Evolutionary conservation across 1,140 invertebrate species (phyloP).

Genomic region (Coptotermes formosanus): DNA sequence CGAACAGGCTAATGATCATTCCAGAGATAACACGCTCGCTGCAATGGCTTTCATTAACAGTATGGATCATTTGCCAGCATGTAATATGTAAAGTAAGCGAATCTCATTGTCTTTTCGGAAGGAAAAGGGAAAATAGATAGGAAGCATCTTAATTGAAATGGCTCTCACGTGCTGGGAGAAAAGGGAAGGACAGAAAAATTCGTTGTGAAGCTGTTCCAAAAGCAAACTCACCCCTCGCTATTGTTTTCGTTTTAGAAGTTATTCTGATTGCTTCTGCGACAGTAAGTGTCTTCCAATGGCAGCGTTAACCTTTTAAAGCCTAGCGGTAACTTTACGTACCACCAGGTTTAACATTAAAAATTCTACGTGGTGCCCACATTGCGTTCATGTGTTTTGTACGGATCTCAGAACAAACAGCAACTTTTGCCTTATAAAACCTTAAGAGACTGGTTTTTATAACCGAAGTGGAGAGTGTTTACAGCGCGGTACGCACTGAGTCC

Average conservation of each 20-base stretch:
- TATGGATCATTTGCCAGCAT: slow-evolving; percentile 14
- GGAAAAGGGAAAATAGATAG: background rate
- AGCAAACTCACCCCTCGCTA: background rate
- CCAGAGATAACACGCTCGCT: background rate
- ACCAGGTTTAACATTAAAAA: no score
- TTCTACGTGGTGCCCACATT: no score
- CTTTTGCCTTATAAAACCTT: no score
- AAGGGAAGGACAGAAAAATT: background rate
- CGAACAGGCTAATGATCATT: background rate
- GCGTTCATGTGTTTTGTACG: no score
- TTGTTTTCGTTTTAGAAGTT: background rate
- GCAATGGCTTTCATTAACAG: background rate
- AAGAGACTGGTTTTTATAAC: no score
- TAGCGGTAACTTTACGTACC: no score
- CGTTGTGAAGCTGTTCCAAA: background rate
- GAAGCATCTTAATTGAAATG: background rate
- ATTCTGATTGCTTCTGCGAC: background rate
- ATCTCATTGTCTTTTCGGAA: background rate
- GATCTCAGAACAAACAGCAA: no score
- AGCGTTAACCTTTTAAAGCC: no score
- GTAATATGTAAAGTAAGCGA: slow-evolving; percentile 17
- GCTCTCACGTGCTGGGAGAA: background rate
- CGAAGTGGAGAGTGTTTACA: no score
- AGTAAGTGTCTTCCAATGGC: background rate
- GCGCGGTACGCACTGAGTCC: no score